Conservation (phyloP, 2,113 vertebrate genomes). For the Corynorhinus townsendii region DNA sequence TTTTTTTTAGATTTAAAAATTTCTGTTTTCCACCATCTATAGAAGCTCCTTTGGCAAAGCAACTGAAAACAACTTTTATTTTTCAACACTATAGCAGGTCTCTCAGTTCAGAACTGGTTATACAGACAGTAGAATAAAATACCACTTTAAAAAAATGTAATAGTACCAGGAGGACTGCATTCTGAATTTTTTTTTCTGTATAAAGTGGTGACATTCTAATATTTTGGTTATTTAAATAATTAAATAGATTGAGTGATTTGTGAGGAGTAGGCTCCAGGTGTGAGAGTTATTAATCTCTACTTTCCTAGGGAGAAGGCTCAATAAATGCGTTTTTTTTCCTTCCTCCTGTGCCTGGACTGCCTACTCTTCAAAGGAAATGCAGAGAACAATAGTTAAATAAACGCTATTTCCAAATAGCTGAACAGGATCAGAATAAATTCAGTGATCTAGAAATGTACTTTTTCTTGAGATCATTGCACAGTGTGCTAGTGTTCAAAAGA, state of each 20-base stretch:
- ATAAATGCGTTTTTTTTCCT: neutral
- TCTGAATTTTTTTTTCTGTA: neutral
- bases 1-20: slow-evolving; percentile 37
- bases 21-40: neutral
- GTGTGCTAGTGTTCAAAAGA: neutral
- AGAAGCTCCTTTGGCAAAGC: neutral
- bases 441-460: neutral
- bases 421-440: neutral
- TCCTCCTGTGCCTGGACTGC: neutral
- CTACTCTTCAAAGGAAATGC: neutral
- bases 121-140: neutral
- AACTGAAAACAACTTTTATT: neutral
- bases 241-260: neutral
- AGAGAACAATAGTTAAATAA: neutral
- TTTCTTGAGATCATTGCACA: neutral
- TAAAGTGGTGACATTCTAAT: neutral
- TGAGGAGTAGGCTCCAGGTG: neutral
- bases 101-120: neutral
- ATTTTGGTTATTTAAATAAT: neutral
- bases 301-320: neutral
- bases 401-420: neutral
- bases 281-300: neutral
- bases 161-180: neutral
- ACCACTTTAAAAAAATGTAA: neutral
- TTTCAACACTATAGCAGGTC: neutral